These are phyloP conservation scores for Hippocampus barbouri DNA, from an alignment of 2,113 vertebrate genomes.

Conservation along the genomic window DNA sequence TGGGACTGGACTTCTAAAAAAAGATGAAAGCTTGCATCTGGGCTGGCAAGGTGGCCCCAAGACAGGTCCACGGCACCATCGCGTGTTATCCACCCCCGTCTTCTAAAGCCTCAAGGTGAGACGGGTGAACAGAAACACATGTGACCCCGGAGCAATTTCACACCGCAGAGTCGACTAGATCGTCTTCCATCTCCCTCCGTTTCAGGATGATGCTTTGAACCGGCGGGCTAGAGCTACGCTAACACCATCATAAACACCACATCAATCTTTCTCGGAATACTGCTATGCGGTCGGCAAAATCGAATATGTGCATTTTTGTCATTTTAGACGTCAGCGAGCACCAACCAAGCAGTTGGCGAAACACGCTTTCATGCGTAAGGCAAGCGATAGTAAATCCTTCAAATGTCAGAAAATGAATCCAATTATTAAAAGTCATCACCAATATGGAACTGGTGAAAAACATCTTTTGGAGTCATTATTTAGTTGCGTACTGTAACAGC, in stretches of 20 bases:
- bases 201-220: slow-evolving; percentile 56
- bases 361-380: slow-evolving; percentile 7
- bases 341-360: slow-evolving; percentile 18
- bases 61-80: slow-evolving; percentile 37
- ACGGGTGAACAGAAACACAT: slow-evolving; percentile 67
- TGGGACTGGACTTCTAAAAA: slow-evolving; percentile 47
- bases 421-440: not conserved
- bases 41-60: slow-evolving; percentile 48
- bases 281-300: slow-evolving; percentile 42
- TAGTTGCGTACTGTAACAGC: too few species aligned
- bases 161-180: slow-evolving; percentile 57
- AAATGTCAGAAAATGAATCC: not conserved
- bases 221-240: slow-evolving; percentile 43
- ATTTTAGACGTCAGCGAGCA: slow-evolving; percentile 24
- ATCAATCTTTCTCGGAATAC: slow-evolving; percentile 55
- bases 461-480: not conserved
- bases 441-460: not conserved
- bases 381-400: not conserved
- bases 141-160: slow-evolving; percentile 68
- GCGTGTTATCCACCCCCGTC: slow-evolving; percentile 57
- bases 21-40: slow-evolving; percentile 63
- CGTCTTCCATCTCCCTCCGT: slow-evolving; percentile 52
- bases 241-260: slow-evolving; percentile 61
- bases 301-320: slow-evolving; percentile 34
- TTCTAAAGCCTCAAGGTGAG: slow-evolving; percentile 62